Evolutionary conservation across 35 echinoderm and acorn worm genomes (phyloP).

Genomic region (Acanthaster planci): DNA sequence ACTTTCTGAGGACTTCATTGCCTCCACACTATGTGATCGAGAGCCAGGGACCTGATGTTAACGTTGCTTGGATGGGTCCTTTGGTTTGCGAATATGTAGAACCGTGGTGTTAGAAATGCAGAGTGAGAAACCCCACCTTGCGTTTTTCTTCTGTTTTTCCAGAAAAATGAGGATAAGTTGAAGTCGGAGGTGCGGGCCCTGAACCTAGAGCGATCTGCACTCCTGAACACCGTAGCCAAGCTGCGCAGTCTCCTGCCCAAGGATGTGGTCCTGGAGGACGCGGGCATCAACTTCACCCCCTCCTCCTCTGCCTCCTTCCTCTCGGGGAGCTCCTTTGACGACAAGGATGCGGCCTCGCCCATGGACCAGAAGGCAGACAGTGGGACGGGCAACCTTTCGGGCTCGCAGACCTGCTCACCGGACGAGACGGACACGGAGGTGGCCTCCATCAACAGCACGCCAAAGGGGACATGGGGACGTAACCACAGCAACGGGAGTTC

Average conservation of each 20-base stretch:
- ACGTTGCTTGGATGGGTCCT: too few relatives aligned
- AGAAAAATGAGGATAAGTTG: slow-evolving; percentile 44
- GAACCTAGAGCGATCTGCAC: slow-evolving; percentile 65
- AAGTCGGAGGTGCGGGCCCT: slow-evolving; percentile 50
- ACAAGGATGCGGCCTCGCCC: neutral
- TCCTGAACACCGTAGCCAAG: slow-evolving; percentile 68
- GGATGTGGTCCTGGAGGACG: slow-evolving; percentile 40
- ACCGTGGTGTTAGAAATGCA: too few relatives aligned
- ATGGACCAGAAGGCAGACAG: slow-evolving; percentile 20
- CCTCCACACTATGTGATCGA: too few relatives aligned
- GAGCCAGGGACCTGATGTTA: too few relatives aligned
- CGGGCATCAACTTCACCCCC: slow-evolving; percentile 61
- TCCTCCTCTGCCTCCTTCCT: slow-evolving; percentile 29
- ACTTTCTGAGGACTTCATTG: too few relatives aligned
- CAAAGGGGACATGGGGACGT: slow-evolving; percentile 29
- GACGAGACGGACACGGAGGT: slow-evolving; percentile 64
- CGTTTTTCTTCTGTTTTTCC: neutral
- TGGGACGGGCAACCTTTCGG: slow-evolving; percentile 31
- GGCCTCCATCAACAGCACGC: slow-evolving; percentile 32
- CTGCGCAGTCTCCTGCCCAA: slow-evolving; percentile 59
- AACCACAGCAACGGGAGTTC: slow-evolving; percentile 57
- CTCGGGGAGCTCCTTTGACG: slow-evolving; percentile 9
- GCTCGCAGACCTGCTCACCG: slow-evolving; percentile 39
- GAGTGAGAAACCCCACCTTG: too few relatives aligned
- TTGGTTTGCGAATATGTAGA: too few relatives aligned